These are phyloP conservation scores for Drosophila cyrtoloma DNA, from an alignment of 2,888 invertebrate genomes.

Conservation along the genomic window DNA sequence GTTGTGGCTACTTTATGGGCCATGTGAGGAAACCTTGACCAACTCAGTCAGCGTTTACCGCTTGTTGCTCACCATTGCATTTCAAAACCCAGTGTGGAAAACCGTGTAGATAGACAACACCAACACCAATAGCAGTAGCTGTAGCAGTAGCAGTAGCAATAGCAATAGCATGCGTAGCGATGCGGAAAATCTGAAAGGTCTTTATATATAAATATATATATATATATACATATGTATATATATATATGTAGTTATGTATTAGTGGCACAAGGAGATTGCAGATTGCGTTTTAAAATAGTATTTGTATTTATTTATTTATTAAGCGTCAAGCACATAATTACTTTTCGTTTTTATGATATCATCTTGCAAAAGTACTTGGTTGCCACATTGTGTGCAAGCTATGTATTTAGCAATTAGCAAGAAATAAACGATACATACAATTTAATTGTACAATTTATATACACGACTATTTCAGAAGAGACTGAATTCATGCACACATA, in stretches of 20 bases:
- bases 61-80: slow-evolving; percentile 55
- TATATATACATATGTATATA: neutral
- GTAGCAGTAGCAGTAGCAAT: slow-evolving; percentile 2
- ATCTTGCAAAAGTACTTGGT: slow-evolving; percentile 41
- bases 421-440: slow-evolving; percentile 36
- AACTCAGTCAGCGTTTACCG: slow-evolving; percentile 64
- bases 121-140: neutral
- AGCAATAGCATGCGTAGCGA: slow-evolving; percentile 58
- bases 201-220: slow-evolving; percentile 14
- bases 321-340: slow-evolving; percentile 48
- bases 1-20: slow-evolving; percentile 61
- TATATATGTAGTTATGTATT: neutral
- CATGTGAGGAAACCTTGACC: slow-evolving; percentile 72
- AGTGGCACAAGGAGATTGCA: slow-evolving; percentile 48
- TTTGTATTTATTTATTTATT: slow-evolving; percentile 54
- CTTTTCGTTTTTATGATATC: slow-evolving; percentile 50
- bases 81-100: slow-evolving; percentile 65
- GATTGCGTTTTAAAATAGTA: slow-evolving; percentile 35
- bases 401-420: slow-evolving; percentile 50
- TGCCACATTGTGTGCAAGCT: slow-evolving; percentile 17
- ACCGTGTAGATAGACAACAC: slow-evolving; percentile 32
- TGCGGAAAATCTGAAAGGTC: slow-evolving; percentile 77
- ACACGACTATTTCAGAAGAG: slow-evolving; percentile 19
- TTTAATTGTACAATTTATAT: slow-evolving; percentile 5
- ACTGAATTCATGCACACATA: slow-evolving; percentile 3